Evolutionary conservation across 1,140 invertebrate species (phyloP).

Genomic region (Drosophila pseudoananassae): DNA sequence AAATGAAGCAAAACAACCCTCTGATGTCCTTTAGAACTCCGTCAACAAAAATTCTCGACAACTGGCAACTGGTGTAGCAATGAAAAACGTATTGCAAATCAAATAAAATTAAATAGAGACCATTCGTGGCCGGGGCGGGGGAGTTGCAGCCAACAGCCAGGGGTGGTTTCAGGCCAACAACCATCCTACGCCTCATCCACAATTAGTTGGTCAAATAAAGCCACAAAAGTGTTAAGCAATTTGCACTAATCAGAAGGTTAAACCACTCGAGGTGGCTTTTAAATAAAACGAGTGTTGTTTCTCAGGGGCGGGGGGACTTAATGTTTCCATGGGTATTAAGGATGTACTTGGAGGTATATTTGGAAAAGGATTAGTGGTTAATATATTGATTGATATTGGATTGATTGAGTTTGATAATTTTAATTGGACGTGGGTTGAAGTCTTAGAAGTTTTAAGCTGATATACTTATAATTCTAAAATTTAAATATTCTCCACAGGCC

Average conservation of each 20-base stretch:
- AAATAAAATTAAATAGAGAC: conserved; percentile 82
- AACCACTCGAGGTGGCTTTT: conserved; percentile 22
- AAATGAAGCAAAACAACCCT: conserved; percentile 75
- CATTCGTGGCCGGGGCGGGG: conserved; percentile 31
- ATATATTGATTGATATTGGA: neutral
- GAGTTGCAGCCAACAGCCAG: conserved; percentile 19
- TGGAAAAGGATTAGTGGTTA: neutral
- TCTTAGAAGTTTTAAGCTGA: neutral
- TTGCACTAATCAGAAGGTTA: conserved; percentile 72
- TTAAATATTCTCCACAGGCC: conserved; percentile 34
- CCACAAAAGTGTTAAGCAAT: conserved; percentile 79
- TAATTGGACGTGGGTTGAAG: neutral
- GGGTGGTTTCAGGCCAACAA: conserved; percentile 6
- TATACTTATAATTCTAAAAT: neutral
- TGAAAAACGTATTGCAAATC: conserved; percentile 81
- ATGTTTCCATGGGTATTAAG: conserved; percentile 16
- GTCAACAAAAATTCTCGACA: conserved; percentile 21
- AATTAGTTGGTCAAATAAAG: conserved; percentile 82
- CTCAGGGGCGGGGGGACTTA: neutral
- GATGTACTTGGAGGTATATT: neutral
- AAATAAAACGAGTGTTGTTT: neutral
- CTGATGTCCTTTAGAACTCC: conserved; percentile 49
- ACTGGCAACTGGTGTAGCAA: conserved; percentile 68
- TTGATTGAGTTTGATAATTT: neutral
- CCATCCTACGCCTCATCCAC: conserved; percentile 40